Evolutionary conservation across 2,113 vertebrate species (phyloP), one percentile per base, ranked within the genome.

Genomic region (Saimiri boliviensis): DNA sequence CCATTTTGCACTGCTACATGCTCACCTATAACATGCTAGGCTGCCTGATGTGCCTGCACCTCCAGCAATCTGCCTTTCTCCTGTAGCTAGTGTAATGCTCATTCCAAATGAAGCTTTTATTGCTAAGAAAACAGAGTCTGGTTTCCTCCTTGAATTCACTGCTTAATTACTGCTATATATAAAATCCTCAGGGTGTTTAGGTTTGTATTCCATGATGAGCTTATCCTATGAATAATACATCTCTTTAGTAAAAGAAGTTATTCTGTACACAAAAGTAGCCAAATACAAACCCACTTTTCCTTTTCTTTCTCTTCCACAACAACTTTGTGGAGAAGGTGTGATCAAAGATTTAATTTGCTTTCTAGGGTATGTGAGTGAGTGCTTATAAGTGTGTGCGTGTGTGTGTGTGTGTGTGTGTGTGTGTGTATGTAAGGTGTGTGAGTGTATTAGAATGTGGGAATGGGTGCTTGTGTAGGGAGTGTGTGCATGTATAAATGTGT

Each of bases 1-100:
- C 27, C 74, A n/a, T n/a, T 97, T 96, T 90, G 35, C 45, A 71
- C 14, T 47, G 96, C 98, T 89, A 40, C 85, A 88, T 95, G 76
- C 91, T 95, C 49, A 89, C n/a, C 68, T 94, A 37, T 92, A 94
- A 8, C 8, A 85, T 13, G 2, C 16, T 66, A 47, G 8, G 3
- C 80, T 71, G 6, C 2, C 23, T 81, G 52, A 77, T 42, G 4
- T 87, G 32, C 73, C 3, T 37, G 68, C 60, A 49, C 47, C 74
- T 88, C 86, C 73, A 86, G 45, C 20, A 95, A 11, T 80, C 49
- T 96, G 9, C 12, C 82, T 92, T 97, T 89, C 30, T 93, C 6
- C 20, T 93, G 2, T 30, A 90, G 0, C 52, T 52, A 35, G 0
- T 45, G 47, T 73, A 93, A 30, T 80, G 14, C 77, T 96, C 84